Conservation (phyloP, 2,888 invertebrate species). For the Tenthredo livida region DNA sequence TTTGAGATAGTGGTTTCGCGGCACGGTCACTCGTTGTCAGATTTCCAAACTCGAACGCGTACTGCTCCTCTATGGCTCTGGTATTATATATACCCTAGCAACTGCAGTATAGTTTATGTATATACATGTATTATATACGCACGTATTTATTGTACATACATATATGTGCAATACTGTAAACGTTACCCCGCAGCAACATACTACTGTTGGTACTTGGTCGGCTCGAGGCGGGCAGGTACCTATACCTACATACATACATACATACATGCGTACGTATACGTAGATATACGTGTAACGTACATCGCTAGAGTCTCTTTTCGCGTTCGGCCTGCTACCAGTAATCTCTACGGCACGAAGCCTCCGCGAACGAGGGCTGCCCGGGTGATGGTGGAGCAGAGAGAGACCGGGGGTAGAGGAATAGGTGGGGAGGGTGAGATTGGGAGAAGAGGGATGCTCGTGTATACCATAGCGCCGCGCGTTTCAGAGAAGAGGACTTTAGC, state of each 20-base stretch:
- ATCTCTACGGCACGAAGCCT: constrained; percentile 49
- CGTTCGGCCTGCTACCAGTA: constrained; percentile 46
- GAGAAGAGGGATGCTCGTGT: constrained; percentile 43
- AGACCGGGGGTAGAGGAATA: constrained; percentile 23
- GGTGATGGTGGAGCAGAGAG: constrained; percentile 25
- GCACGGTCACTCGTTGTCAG: not conserved
- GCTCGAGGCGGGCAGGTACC: not conserved
- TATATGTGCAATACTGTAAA: not conserved
- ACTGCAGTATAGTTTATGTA: not conserved
- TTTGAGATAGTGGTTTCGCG: not conserved
- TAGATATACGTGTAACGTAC: not conserved
- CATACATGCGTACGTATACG: not conserved
- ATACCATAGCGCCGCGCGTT: constrained; percentile 43
- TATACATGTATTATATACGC: too few relatives aligned
- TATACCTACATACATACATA: not conserved
- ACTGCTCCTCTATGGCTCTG: not conserved
- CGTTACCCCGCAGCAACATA: not conserved
- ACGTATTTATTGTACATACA: constrained; percentile 1
- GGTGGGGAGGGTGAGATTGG: constrained; percentile 8
- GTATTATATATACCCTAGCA: too few relatives aligned
- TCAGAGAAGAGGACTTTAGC: constrained; percentile 47
- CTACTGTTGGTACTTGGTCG: constrained; percentile 5
- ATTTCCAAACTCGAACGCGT: not conserved
- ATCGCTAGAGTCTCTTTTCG: constrained; percentile 28
- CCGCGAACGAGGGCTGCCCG: constrained; percentile 45